Conservation (phyloP, 1,140 invertebrate genomes). For the Galendromus occidentalis region DNA sequence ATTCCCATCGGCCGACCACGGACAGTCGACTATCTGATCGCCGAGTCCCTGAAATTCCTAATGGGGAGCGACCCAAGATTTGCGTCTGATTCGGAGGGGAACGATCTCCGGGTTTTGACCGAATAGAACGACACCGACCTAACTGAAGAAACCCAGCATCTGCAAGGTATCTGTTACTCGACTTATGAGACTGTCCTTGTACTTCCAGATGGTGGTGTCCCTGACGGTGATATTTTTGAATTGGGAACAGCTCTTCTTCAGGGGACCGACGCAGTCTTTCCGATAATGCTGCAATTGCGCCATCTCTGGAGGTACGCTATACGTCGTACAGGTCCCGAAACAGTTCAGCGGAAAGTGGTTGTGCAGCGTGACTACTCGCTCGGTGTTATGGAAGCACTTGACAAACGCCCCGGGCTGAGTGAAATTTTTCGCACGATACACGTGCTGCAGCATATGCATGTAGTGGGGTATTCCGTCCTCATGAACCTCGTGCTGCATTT, state of each 20-base stretch:
- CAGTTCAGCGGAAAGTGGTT: conserved; percentile 82
- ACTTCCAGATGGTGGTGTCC: conserved; percentile 71
- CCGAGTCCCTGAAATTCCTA: too few species aligned
- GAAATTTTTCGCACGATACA: conserved; percentile 69
- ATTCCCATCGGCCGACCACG: too few species aligned
- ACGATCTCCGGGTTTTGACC: too few species aligned
- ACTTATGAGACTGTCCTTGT: conserved; percentile 48
- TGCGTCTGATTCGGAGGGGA: too few species aligned
- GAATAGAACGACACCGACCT: too few species aligned
- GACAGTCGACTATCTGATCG: too few species aligned
- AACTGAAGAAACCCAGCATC: conserved; percentile 45
- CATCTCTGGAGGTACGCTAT: conserved; percentile 53
- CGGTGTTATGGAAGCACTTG: conserved; percentile 81
- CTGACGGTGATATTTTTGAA: conserved; percentile 57
- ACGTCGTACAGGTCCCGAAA: conserved; percentile 63
- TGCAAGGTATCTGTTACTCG: conserved; percentile 46
- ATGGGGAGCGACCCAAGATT: too few species aligned
- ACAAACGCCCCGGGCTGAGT: conserved; percentile 81
- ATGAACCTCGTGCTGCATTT: conserved; percentile 20
- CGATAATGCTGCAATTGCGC: conserved; percentile 83
- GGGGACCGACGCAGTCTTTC: conserved; percentile 66
- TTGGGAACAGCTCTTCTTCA: conserved; percentile 64
- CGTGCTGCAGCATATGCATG: conserved; percentile 83
- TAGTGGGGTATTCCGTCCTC: conserved; percentile 51
- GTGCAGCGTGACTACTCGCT: conserved; percentile 65